A percentile compares a stretch with the other conserved stretches of the same genome.
Evolutionary conservation across 2,113 vertebrate genomes (phyloP).

Genomic region (Paramormyrops kingsleyae): DNA sequence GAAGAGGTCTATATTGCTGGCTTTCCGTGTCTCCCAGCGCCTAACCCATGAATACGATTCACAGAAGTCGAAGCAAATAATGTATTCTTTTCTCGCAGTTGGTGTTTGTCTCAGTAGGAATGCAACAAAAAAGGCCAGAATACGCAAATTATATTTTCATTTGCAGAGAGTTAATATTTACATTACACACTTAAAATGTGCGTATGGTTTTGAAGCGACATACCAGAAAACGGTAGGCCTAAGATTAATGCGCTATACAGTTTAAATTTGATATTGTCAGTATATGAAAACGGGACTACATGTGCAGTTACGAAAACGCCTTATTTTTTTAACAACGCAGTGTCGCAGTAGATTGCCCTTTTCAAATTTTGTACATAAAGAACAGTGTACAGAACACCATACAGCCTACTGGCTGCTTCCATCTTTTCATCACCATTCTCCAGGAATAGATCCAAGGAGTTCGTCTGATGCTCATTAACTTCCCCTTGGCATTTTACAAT

Average conservation of each 20-base stretch:
- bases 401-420: slow-evolving; percentile 63
- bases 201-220: not conserved
- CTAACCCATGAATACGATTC: not conserved
- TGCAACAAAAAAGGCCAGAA: not conserved
- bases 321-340: slow-evolving; percentile 14
- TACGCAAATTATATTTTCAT: not conserved
- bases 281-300: not conserved
- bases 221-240: not conserved
- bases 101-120: not conserved
- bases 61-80: not conserved
- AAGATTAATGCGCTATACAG: not conserved
- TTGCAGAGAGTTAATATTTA: not conserved
- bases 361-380: slow-evolving; percentile 77
- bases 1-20: slow-evolving; percentile 28
- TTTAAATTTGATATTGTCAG: not conserved
- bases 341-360: slow-evolving; percentile 71
- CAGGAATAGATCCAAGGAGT: slow-evolving; percentile 79
- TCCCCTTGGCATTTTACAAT: slow-evolving; percentile 84
- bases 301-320: not conserved
- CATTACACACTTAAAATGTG: not conserved
- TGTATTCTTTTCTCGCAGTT: not conserved
- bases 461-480: slow-evolving; percentile 97
- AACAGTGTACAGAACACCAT: slow-evolving; percentile 55
- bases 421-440: slow-evolving; percentile 76
- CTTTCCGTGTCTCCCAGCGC: not conserved